Evolutionary conservation across 2,113 vertebrate genomes (phyloP).

Genomic region (Cavia aperea): DNA sequence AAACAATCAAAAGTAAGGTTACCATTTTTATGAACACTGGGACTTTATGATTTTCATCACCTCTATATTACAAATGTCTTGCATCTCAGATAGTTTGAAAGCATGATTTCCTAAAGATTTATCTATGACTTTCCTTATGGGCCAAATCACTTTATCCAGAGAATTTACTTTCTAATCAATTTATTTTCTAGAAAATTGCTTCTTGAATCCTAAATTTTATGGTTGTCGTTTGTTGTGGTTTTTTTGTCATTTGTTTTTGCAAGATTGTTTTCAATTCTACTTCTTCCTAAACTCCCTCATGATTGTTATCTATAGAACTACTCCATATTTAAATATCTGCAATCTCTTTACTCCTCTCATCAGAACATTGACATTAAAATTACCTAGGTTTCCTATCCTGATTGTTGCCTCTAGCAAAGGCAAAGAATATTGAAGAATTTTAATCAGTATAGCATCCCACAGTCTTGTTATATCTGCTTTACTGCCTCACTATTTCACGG

Average conservation of each 20-base stretch:
- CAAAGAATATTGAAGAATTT: neutral
- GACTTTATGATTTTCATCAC: neutral
- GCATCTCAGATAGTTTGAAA: neutral
- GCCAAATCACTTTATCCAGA: neutral
- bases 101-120: neutral
- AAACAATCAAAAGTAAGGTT: neutral
- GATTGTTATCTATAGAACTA: neutral
- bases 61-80: neutral
- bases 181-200: neutral
- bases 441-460: neutral
- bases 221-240: too few species aligned
- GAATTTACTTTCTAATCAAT: neutral
- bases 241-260: neutral
- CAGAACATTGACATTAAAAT: neutral
- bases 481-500: neutral
- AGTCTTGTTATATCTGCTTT: neutral
- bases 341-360: neutral
- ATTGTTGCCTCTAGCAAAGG: neutral
- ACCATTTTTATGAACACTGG: neutral
- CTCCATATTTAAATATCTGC: neutral
- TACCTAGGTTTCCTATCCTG: neutral
- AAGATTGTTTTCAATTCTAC: neutral
- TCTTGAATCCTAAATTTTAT: neutral
- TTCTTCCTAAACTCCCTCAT: neutral
- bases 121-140: neutral